A percentile compares a stretch with the other conserved stretches of the same genome.
phyloP scores from a whole-genome alignment of 2,797 vertebrate genomes.

The Enteromius radiatus region DNA sequence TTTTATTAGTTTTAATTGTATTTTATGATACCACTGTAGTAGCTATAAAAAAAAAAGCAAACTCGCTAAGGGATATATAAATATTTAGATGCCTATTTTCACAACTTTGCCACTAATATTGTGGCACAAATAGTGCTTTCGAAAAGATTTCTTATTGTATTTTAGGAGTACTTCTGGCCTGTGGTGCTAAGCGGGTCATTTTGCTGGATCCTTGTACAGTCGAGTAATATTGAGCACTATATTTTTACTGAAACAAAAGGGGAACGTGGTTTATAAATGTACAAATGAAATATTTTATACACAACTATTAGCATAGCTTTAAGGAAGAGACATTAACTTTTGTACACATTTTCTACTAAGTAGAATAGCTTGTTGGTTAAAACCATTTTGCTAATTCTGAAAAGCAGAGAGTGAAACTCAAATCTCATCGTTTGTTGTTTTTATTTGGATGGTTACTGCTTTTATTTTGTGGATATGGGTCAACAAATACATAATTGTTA shows the following conservation, averaged over 20 bases:
- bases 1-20: slow-evolving; percentile 41
- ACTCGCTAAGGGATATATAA: slow-evolving; percentile 53
- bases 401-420: slow-evolving; percentile 62
- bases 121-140: slow-evolving; percentile 72
- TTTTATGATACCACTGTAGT: slow-evolving; percentile 48
- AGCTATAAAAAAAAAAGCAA: slow-evolving; percentile 40
- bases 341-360: slow-evolving; percentile 84
- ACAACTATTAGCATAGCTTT: slow-evolving; percentile 84
- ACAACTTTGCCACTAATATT: slow-evolving; percentile 59
- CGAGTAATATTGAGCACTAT: slow-evolving; percentile 78
- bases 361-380: slow-evolving; percentile 77
- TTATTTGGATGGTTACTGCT: slow-evolving; percentile 23
- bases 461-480: background rate
- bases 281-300: slow-evolving; percentile 87
- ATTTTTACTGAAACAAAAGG: slow-evolving; percentile 75
- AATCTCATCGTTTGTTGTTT: slow-evolving; percentile 39
- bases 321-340: slow-evolving; percentile 63
- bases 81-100: slow-evolving; percentile 65
- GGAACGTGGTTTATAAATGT: slow-evolving; percentile 84
- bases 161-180: slow-evolving; percentile 70
- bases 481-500: background rate
- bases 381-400: slow-evolving; percentile 74
- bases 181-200: slow-evolving; percentile 71
- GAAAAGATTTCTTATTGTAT: slow-evolving; percentile 70
- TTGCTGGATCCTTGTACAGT: slow-evolving; percentile 79